Conservation (phyloP, 2,113 vertebrate species). For the Ellobius talpinus region DNA sequence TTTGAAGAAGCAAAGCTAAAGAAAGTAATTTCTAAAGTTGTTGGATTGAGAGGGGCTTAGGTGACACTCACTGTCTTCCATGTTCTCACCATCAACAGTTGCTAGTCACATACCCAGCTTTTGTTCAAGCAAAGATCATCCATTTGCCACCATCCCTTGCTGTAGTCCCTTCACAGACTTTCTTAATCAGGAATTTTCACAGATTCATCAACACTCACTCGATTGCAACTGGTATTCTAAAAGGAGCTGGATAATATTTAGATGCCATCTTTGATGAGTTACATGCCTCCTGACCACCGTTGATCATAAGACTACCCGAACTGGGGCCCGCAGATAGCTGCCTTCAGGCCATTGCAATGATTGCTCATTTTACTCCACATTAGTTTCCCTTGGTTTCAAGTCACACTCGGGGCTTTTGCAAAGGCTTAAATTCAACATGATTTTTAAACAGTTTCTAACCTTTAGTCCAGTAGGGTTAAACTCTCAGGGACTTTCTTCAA, state of each 20-base stretch:
- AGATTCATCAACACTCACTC: conserved; percentile 8
- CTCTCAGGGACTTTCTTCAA: conserved; percentile 62
- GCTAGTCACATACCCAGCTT: not conserved
- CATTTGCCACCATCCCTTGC: not conserved
- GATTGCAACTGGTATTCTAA: not conserved
- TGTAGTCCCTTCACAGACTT: conserved; percentile 30
- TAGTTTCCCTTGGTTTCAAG: conserved; percentile 43
- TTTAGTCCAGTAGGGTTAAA: conserved; percentile 65
- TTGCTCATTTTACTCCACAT: conserved; percentile 12
- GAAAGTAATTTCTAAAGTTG: conserved; percentile 11
- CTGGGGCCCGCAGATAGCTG: not conserved
- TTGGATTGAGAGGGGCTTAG: not conserved
- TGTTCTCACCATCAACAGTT: conserved; percentile 1
- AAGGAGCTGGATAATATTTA: not conserved
- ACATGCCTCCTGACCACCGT: not conserved
- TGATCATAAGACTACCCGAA: conserved; percentile 39
- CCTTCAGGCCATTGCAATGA: not conserved
- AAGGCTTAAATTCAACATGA: conserved; percentile 53
- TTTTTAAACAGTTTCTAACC: conserved; percentile 66
- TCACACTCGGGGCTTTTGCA: conserved; percentile 50
- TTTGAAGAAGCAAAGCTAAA: conserved; percentile 48
- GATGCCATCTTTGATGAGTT: not conserved
- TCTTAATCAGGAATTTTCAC: conserved; percentile 39
- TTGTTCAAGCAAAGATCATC: not conserved
- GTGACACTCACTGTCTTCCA: not conserved